phyloP scores from a whole-genome alignment of 2,797 vertebrate genomes.

The Myiotriccus ornatus region DNA sequence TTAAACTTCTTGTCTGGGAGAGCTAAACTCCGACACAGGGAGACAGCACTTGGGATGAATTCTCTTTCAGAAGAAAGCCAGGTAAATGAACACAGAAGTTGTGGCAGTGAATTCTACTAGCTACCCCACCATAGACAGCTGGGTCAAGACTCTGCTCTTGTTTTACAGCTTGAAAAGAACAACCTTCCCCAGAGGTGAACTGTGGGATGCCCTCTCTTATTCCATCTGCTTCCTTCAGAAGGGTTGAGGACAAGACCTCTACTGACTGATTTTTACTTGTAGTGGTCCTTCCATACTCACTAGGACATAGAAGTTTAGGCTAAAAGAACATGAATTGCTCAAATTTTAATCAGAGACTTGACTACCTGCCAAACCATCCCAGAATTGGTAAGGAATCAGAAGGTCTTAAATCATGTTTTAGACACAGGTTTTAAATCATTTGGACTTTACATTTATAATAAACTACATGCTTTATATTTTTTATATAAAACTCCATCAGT shows the following conservation, averaged over 20 bases:
- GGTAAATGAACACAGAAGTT: background rate
- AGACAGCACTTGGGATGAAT: background rate
- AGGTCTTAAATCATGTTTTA: constrained; percentile 25
- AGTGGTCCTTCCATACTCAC: background rate
- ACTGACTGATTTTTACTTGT: background rate
- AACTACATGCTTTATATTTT: constrained; percentile 31
- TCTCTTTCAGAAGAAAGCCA: background rate
- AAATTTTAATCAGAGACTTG: constrained; percentile 24
- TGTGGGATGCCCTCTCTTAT: background rate
- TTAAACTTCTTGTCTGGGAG: background rate
- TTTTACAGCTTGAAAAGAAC: background rate
- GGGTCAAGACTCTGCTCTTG: rapidly evolving
- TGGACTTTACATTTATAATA: constrained; percentile 49
- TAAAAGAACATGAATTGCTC: background rate
- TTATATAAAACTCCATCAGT: constrained; percentile 10
- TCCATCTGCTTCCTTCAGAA: background rate
- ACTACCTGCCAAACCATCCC: constrained; percentile 14
- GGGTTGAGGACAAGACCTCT: background rate
- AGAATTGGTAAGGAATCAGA: constrained; percentile 38
- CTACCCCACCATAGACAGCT: background rate
- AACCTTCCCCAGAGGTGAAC: background rate
- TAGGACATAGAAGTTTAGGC: background rate
- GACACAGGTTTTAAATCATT: constrained; percentile 31
- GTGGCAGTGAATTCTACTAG: background rate
- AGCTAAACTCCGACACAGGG: background rate